Evolutionary conservation across 2,888 invertebrate genomes (phyloP), one percentile per base, ranked within the genome.

Genomic region (Camponotus fellah): DNA sequence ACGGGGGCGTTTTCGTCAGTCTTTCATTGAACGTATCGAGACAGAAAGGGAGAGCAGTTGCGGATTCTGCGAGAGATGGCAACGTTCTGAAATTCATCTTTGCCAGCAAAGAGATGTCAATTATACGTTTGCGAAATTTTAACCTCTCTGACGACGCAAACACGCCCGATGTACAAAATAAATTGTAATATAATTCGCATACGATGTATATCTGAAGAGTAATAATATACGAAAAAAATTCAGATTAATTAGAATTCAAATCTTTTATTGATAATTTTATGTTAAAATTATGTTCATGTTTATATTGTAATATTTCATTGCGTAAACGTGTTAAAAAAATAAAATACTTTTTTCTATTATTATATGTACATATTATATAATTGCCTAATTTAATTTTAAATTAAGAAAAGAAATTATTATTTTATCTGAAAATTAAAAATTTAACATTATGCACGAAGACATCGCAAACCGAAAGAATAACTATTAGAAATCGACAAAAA

Each of bases 1-100:
- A 92, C 93, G 94, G 93, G 92, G 94, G 94, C 94, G 94, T 93
- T 91, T 92, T 91, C 91, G 89, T 89, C 86, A 90, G 92, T 92
- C 91, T 92, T 92, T 86, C 82, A 75, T 80, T 85, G 90, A 17
- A 64, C 85, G 85, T 75, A 58, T 81, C 84, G 84, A 72, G 68
- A 83, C 46, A 26, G 40, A 71, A 58, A 71, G 71, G 46, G 17
- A 12, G 34, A 26, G 40, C 17, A 83, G 62, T 76, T 58, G 62
- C 26, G 56, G 53, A 32, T 64, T n/a, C 10, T 62, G n/a, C 71
- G 69, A 79, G 58, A 85, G 81, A 83, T 76, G 83, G 43, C 46
- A 85, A 84, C 65, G 46, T 82, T 80, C 76, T 72, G 64, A 86
- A 86, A 88, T 86, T 88, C 84, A 82, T 85, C 81, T 74, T 69